Base-by-base conservation (phyloP, 2,797 vertebrate genomes). In the Xenopus petersii region DNA sequence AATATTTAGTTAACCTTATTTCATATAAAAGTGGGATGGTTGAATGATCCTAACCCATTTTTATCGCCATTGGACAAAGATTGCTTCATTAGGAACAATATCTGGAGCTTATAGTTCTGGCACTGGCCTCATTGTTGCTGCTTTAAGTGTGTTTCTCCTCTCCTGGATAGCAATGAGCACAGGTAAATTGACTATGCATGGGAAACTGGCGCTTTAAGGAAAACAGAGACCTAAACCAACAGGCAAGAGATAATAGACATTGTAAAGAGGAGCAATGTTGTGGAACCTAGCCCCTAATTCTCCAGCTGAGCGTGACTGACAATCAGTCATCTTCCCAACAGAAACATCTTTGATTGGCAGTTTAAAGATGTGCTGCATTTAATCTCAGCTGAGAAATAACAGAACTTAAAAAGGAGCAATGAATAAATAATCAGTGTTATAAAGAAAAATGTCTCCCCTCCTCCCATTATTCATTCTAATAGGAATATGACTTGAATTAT, bases 171-270 rank as follows among this genome's bases (percentile, higher is more conserved):
- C 58, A 74, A 74, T 79, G 71, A 70, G 62, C 71, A 74, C 71
- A 79, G 76, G 76, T 79, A 74, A 74, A 74, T 74, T 74, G 58
- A 21, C 54, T 70, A 67, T 79, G 67, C 71, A 70, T 74, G 61
- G 71, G 71, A 70, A 79, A 74, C 51, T 74, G 47, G 55, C 66
- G 65, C 61, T 70, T 70, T 70, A 66, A 69, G 60, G 21, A 21
- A 30, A 30, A 30, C 26, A 30, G 64, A 24, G 68, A 49, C 36
- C 51, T 55, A 70, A 26, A 64, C 42, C 47, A 24, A 59, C 16
- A 13, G 54, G 16, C 16, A 10, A 56, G 3, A 74, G 54, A 79
- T 70, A 70, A 70, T 70, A 33, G 15, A 55, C 54, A 70, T 70
- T 79, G 76, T 74, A 68, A 74, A 70, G 66, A 64, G 60, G 67